Evolutionary conservation across 2,113 vertebrate species (phyloP), one percentile per base, ranked within the genome.

Genomic region (Origma solitaria): DNA sequence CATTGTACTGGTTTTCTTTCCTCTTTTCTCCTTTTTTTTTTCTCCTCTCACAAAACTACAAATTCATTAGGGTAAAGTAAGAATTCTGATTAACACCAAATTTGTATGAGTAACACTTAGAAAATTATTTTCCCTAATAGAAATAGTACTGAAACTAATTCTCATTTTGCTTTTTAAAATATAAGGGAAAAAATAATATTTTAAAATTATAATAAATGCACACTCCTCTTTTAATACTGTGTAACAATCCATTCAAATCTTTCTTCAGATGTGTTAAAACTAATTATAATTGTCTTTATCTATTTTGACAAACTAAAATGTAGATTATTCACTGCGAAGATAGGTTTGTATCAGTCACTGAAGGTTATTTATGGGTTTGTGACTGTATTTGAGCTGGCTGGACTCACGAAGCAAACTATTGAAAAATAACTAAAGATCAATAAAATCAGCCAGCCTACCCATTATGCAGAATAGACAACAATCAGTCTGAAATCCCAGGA

Each of bases 361-460:
- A 61, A 31, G n/a, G 31, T 81, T 62, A 45, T 83, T 90, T 75
- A 44, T 16, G 25, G 38, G 28, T 15, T 50, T 68, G 24, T 45
- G 38, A 49, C 28, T 23, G 8, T 51, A 38, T 47, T 12, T 65
- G 22, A 6, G 35, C 42, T 64, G 38, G 45, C 50, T 88, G 47
- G 35, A 68, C 61, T 90, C 81, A 80, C 51, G 66, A 88, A 56
- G 37, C 24, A 91, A 91, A 57, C 27, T 56, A 81, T 8, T 79
- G 75, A 84, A 88, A 68, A 80, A 82, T 92, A 95, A 92, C n/a
- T 22, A 66, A 73, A 40, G 79, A 93, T 97, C 94, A 92, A 93
- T 97, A 90, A 91, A 82, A 91, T 82, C 80, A 70, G 68, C 68
- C 61, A 81, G 51, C 38, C 68, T 92, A 44, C 22, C 88, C 54